A percentile compares a stretch with the other conserved stretches of the same genome.
These are phyloP conservation scores for Unio pictorum DNA, from an alignment of 2,888 invertebrate genomes.

Conservation along the genomic window DNA sequence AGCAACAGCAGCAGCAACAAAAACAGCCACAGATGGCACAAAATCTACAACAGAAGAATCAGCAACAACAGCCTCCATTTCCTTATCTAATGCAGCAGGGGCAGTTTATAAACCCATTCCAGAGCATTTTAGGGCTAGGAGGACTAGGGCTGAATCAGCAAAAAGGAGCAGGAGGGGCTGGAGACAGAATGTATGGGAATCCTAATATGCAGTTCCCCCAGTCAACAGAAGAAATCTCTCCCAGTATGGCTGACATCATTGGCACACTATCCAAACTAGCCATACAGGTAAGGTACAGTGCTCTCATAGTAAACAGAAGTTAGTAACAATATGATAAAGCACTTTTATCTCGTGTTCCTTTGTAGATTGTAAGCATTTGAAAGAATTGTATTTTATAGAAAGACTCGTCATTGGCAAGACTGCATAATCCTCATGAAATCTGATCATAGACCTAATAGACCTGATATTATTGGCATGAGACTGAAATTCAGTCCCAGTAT, in stretches of 20 bases:
- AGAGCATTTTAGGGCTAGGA: constrained; percentile 21
- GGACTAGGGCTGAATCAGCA: constrained; percentile 20
- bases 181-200: constrained; percentile 28
- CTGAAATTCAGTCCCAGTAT: too few relatives aligned
- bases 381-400: not conserved
- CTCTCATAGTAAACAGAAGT: not conserved
- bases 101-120: constrained; percentile 30
- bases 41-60: constrained; percentile 17
- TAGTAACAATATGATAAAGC: not conserved
- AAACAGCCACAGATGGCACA: constrained; percentile 15
- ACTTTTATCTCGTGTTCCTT: not conserved
- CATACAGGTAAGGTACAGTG: constrained; percentile 39
- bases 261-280: constrained; percentile 47
- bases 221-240: constrained; percentile 33
- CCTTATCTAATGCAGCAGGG: constrained; percentile 7
- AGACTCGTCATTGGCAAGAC: too few relatives aligned
- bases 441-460: too few relatives aligned
- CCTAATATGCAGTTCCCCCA: constrained; percentile 20
- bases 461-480: too few relatives aligned
- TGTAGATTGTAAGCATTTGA: not conserved
- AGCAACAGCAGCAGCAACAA: constrained; percentile 66
- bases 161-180: constrained; percentile 29
- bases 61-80: constrained; percentile 7
- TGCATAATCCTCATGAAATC: too few relatives aligned
- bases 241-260: constrained; percentile 41